A percentile compares a stretch with the other conserved stretches of the same genome.
Evolutionary conservation across 2,797 vertebrate species (phyloP).

Genomic region (Gadopsis marmoratus): DNA sequence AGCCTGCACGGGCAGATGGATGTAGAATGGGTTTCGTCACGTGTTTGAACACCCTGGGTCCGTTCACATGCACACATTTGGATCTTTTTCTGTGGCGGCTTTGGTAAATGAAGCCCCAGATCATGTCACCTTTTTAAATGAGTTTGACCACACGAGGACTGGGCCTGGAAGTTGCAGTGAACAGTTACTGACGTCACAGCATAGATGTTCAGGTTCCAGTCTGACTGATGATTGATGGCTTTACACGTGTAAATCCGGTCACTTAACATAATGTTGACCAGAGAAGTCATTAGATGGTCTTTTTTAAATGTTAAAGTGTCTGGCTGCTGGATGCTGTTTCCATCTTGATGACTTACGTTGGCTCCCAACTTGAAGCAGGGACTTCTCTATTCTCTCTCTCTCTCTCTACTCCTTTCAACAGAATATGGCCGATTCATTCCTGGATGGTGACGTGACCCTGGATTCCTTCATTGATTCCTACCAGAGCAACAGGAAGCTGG

Average conservation of each 20-base stretch:
- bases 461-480: conserved; percentile 94
- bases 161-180: background rate
- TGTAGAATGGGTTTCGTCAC: too few relatives aligned
- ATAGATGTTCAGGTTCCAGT: background rate
- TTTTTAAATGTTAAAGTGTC: background rate
- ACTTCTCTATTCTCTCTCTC: conserved; percentile 1
- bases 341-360: conserved; percentile 3
- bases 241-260: background rate
- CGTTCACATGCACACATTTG: too few relatives aligned
- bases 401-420: conserved; percentile 51
- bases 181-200: background rate
- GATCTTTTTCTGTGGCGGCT: background rate
- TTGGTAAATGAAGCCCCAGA: background rate
- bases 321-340: conserved; percentile 11
- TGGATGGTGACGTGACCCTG: conserved; percentile 91
- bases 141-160: background rate
- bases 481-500: conserved; percentile 93
- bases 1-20: background rate
- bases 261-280: background rate
- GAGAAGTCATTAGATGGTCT: background rate
- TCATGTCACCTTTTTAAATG: too few relatives aligned
- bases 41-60: too few relatives aligned
- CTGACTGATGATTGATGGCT: too few relatives aligned
- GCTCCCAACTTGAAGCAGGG: conserved; percentile 26
- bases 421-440: conserved; percentile 96